Evolutionary conservation across 2,888 invertebrate genomes (phyloP), one percentile per base, ranked within the genome.

Genomic region (Lamellibrachia columna): DNA sequence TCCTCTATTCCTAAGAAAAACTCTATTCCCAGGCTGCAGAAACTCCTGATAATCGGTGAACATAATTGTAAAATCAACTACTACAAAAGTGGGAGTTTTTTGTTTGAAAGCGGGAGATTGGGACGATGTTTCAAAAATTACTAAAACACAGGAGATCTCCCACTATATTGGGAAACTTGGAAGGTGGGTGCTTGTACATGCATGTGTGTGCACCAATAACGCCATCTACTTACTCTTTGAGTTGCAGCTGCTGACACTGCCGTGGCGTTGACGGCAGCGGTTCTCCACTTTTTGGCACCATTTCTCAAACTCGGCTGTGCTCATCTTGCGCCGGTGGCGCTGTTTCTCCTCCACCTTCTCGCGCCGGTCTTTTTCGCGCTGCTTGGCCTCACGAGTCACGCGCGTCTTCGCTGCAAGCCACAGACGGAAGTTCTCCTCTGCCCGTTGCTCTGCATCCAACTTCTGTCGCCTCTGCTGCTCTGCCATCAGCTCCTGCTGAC

Each of bases 221-320:
- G 15, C 75, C 22, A n/a, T 3, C 75, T 75, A 75, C 75, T 22
- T 22, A 75, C 75, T 22, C 75, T 75, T 75, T 6, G 75, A 75
- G 75, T 75, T 75, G 75, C 22, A 75, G 75, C 75, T 75, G 75
- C 75, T 75, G 75, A 22, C 22, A 15, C 75, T 75, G 75, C n/a
- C n/a, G 75, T 75, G n/a, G 75, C 75, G 75, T 75, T 4, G 75
- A 15, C 22, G 75, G 75, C 75, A 4, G 75, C 75, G 75, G 75
- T 94, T 93, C 55, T 94, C 94, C 2, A 95, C 95, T 92, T 93
- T 95, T 90, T 94, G 94, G 91, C 94, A 93, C 96, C 95, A 95
- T 92, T 95, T 94, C 92, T 95, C 94, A 93, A 94, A 95, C 92
- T 94, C 94, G 22, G 22, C 75, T 15, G 75, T 3, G 75, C 75